Percentiles rank a stretch among this genome's conserved stretches.
Evolutionary conservation across 2,888 invertebrate species (phyloP).

Genomic region (Drosophila pseudotakahashii): DNA sequence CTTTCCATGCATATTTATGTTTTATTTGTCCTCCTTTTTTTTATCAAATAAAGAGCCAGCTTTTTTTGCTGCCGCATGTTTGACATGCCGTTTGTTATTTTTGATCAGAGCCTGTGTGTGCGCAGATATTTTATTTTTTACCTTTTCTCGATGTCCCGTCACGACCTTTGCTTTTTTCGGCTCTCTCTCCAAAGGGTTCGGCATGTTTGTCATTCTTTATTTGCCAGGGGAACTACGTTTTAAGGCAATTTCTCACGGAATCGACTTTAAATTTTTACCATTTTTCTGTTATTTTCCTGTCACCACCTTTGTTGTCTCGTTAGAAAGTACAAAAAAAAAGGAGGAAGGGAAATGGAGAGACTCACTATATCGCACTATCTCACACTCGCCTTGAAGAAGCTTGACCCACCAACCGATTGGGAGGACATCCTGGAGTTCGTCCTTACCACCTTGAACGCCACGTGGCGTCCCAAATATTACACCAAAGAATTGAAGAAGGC

Average conservation of each 20-base stretch:
- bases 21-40: conserved; percentile 23
- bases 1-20: conserved; percentile 18
- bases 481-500: conserved; percentile 36
- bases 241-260: not conserved
- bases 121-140: conserved; percentile 44
- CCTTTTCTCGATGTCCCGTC: conserved; percentile 11
- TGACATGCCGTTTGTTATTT: conserved; percentile 74
- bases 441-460: not conserved
- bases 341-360: not conserved
- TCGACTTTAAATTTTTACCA: not conserved
- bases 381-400: conserved; percentile 31
- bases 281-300: not conserved
- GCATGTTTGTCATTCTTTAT: conserved; percentile 47
- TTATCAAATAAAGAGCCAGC: conserved; percentile 50
- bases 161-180: conserved; percentile 23
- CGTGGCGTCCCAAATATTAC: conserved; percentile 15
- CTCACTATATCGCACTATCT: conserved; percentile 14
- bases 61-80: conserved; percentile 54
- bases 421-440: conserved; percentile 26
- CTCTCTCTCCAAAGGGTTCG: conserved; percentile 30
- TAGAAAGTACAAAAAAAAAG: not conserved
- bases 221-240: conserved; percentile 1
- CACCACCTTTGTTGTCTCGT: not conserved
- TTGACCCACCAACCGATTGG: conserved; percentile 43
- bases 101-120: conserved; percentile 54